Evolutionary conservation across 2,888 invertebrate genomes (phyloP).

Genomic region (Galerucella nymphaeae): DNA sequence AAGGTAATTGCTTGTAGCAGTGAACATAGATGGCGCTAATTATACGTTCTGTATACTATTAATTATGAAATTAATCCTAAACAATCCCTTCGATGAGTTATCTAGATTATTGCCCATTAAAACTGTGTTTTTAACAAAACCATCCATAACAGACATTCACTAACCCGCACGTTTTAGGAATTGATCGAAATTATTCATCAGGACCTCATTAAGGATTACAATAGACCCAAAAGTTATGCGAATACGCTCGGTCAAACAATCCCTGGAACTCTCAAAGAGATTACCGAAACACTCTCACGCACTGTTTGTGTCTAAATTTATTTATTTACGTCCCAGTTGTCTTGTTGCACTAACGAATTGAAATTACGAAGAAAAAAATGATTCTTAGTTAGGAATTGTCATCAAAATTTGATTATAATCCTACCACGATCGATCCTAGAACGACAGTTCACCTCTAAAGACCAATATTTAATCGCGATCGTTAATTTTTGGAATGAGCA

Average conservation of each 20-base stretch:
- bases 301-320: conserved; percentile 9
- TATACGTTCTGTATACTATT: too few relatives aligned
- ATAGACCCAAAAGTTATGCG: conserved; percentile 28
- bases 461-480: too few relatives aligned
- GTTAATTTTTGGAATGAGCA: too few relatives aligned
- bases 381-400: too few relatives aligned
- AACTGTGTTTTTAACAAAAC: neutral
- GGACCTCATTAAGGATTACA: conserved; percentile 27
- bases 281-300: conserved; percentile 12
- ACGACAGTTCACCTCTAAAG: too few relatives aligned
- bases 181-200: conserved; percentile 33
- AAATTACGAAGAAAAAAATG: neutral
- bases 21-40: too few relatives aligned
- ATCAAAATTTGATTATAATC: too few relatives aligned
- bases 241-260: conserved; percentile 27
- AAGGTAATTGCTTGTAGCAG: too few relatives aligned
- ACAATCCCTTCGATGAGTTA: too few relatives aligned
- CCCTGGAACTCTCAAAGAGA: conserved; percentile 26
- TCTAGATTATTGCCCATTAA: too few relatives aligned
- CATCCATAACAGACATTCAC: conserved; percentile 21
- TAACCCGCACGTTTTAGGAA: conserved; percentile 25
- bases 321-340: neutral
- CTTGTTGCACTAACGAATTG: neutral
- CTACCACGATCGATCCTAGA: too few relatives aligned
- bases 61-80: too few relatives aligned